These are phyloP conservation scores for Odontamblyopus rebecca DNA, from an alignment of 2,797 vertebrate species.

Conservation along the genomic window DNA sequence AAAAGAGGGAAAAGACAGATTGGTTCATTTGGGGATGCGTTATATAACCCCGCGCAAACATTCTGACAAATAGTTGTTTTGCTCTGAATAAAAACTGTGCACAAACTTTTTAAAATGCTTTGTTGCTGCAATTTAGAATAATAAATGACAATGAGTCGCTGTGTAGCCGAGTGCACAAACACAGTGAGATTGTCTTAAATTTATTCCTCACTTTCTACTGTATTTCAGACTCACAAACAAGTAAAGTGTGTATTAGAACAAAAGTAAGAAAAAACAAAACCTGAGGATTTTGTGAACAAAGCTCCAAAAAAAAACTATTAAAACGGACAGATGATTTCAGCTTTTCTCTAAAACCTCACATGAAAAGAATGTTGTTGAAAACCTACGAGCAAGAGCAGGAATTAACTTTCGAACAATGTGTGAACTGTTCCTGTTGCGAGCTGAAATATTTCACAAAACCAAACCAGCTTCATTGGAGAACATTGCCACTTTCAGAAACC, in stretches of 20 bases:
- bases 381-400: neutral
- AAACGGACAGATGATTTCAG: neutral
- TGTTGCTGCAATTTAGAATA: neutral
- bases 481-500: neutral
- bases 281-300: neutral
- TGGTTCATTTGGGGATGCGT: too few relatives aligned
- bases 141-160: neutral
- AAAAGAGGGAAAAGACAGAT: too few relatives aligned
- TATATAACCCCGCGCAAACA: neutral
- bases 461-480: neutral
- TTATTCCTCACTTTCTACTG: neutral
- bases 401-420: neutral
- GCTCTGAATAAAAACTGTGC: neutral
- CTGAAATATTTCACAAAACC: neutral
- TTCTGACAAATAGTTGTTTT: neutral
- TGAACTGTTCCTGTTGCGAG: neutral
- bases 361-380: neutral
- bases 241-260: neutral
- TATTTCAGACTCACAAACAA: neutral
- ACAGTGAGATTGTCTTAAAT: neutral
- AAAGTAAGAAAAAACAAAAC: neutral
- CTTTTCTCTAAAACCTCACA: conserved; percentile 7
- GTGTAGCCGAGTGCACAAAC: neutral
- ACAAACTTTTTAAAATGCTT: neutral
- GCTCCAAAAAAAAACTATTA: neutral